Evolutionary conservation across 2,797 vertebrate genomes (phyloP).

Genomic region (Sebastes taczanowskii): DNA sequence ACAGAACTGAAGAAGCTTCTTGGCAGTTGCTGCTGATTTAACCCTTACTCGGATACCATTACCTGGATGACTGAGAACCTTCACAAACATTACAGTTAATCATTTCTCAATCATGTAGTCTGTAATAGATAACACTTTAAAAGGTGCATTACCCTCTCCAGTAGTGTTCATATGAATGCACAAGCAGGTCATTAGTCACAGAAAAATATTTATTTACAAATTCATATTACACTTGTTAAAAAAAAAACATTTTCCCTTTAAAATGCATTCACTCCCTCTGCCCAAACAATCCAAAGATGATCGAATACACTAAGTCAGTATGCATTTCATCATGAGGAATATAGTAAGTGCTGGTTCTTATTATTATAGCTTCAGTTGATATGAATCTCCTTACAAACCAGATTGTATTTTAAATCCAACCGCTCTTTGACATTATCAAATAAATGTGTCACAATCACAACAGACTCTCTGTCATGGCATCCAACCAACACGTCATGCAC

Average conservation of each 20-base stretch:
- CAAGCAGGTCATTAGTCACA: background rate
- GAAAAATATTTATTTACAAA: conserved; percentile 46
- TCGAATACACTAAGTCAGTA: background rate
- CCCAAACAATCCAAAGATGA: background rate
- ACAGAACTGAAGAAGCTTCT: rapidly evolving
- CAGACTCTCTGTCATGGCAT: background rate
- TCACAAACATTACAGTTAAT: background rate
- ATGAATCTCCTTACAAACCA: background rate
- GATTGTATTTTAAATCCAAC: background rate
- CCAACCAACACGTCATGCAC: background rate
- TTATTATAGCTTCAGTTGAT: background rate
- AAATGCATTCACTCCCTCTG: background rate
- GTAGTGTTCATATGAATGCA: background rate
- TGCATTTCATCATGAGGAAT: background rate
- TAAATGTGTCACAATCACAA: background rate
- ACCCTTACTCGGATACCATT: too few relatives aligned
- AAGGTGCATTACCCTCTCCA: background rate
- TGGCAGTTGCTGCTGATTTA: too few relatives aligned
- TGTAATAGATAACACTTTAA: background rate
- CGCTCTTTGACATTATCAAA: background rate
- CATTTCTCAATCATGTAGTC: background rate
- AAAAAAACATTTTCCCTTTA: conserved; percentile 36
- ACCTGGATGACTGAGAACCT: too few relatives aligned
- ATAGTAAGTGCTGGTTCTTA: background rate
- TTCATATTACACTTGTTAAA: background rate